Percentiles rank a stretch among this genome's conserved stretches.
These are phyloP conservation scores for Micronisus gabar DNA, from an alignment of 2,113 vertebrate species.

Conservation along the genomic window DNA sequence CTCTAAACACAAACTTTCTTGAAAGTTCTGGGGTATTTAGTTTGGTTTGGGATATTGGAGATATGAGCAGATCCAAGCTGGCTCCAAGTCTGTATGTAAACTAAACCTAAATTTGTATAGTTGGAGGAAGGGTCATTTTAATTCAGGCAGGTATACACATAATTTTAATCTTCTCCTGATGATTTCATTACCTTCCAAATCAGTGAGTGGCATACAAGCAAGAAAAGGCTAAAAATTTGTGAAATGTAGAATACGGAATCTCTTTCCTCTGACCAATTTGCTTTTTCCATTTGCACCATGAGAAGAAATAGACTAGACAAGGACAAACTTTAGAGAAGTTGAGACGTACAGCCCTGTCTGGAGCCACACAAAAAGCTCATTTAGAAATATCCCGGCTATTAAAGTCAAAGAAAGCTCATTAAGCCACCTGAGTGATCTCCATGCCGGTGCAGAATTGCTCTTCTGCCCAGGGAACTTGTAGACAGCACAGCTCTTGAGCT, in stretches of 20 bases:
- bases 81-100: neutral
- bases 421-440: neutral
- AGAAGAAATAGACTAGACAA: neutral
- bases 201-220: neutral
- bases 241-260: neutral
- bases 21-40: neutral
- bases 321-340: neutral
- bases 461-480: neutral
- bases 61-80: neutral
- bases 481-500: fast-evolving
- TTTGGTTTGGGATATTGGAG: neutral
- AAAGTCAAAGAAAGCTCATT: neutral
- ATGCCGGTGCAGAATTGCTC: neutral
- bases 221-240: neutral
- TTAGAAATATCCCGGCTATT: neutral
- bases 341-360: neutral
- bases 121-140: neutral
- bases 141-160: neutral
- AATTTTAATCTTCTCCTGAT: neutral
- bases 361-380: neutral
- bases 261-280: neutral
- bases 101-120: neutral
- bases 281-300: neutral
- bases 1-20: neutral
- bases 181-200: neutral